Evolutionary conservation across 2,797 vertebrate species (phyloP), one percentile per base, ranked within the genome.

Genomic region (Heterohyrax brucei): DNA sequence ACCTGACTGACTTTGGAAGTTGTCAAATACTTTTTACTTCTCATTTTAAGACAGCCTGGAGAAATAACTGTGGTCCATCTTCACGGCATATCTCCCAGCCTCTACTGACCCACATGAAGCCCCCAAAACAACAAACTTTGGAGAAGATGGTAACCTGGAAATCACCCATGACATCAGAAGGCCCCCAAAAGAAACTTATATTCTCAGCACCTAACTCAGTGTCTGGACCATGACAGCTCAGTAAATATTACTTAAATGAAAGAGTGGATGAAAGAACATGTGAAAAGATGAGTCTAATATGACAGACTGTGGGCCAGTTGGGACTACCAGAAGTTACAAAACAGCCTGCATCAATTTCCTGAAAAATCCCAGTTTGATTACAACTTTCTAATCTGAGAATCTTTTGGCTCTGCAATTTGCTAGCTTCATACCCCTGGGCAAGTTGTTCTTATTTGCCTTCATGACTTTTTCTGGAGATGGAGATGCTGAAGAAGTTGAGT

Each of bases 401-500:
- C 59, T 75, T 30, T 66, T 22, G 10, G 13, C 24, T 56, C 14
- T 39, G 18, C n/a, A 10, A 39, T 13, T 26, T 19, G 48, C 4
- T 26, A 16, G 50, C 16, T 82, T n/a, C 46, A 28, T 13, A 13
- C 28, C 21, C 19, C n/a, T 39, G 18, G n/a, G 1, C n/a, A 8
- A 87, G 18, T 19, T 48, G 30, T 56, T 73, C 82, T 72, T 44
- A 0, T 62, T 48, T 18, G 33, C 7, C 48, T 62, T 22, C 2
- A 19, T 39, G 33, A 4, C 44, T 83, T 46, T 56, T 19, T 81
- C 68, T 16, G 24, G 26, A 86, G 61, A 24, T 21, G 13, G 19
- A 0, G 7, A 7, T 44, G 12, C 21, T 21, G 64, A 30, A 12
- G 30, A 46, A 9, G 1, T 0, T 7, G 24, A 30, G 10, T 64